Evolutionary conservation across 2,888 invertebrate genomes (phyloP), one percentile per base, ranked within the genome.

Genomic region (Hemaris fuciformis): DNA sequence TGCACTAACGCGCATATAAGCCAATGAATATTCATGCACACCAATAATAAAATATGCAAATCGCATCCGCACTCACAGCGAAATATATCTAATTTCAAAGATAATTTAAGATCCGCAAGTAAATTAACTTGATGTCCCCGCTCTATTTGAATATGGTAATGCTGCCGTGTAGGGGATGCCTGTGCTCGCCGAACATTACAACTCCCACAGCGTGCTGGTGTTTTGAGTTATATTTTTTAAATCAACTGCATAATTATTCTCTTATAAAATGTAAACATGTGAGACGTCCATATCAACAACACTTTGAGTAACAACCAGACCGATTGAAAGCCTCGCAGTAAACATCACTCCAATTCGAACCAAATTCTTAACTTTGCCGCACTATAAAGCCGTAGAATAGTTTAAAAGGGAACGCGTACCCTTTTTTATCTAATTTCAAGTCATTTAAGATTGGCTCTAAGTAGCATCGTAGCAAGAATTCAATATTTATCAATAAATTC

Each of bases 21-120:
- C 10, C 70, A 74, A 79, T 85, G 77, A 84, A 84, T 81, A 85
- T 83, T 83, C 81, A 81, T 27, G 53, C 18, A 73, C 68, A 72
- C 18, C 70, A 65, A 73, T 74, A 77, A 81, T 79, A 82, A 80
- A 76, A 79, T 81, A 85, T 84, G 82, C 73, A 79, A 85, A 84
- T 84, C 77, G 81, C 77, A 80, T 77, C 77, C 80, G 76, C 72
- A 76, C 72, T 78, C 80, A 81, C 80, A 77, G 72, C 75, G 79
- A 77, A 83, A 81, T 83, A 81, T 81, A 82, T 83, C 81, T 85
- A 81, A 85, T 83, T 82, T 81, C 77, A 77, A 74, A 79, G 77
- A 76, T 83, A 81, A 83, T 81, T 79, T 79, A 79, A 80, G 83
- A 78, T 74, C 72, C 70, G 70, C 72, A 76, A 72, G 75, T 80